These are phyloP conservation scores for Agrilus planipennis DNA, from an alignment of 1,140 invertebrate species.

Conservation along the genomic window DNA sequence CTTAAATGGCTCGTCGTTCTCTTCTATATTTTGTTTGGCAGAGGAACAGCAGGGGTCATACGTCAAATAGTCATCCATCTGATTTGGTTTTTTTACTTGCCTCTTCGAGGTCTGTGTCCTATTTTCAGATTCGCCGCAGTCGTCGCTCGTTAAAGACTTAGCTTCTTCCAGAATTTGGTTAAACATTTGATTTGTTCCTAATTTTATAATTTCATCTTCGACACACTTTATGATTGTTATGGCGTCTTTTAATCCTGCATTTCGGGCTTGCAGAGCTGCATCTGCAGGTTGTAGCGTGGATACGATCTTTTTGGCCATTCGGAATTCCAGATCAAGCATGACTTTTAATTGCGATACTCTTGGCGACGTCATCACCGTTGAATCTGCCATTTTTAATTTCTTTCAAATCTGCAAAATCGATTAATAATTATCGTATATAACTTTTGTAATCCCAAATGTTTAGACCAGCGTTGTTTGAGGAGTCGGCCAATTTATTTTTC, in stretches of 20 bases:
- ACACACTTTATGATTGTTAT: conserved; percentile 13
- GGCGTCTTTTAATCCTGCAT: conserved; percentile 14
- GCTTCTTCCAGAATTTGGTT: conserved; percentile 4
- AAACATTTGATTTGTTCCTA: conserved; percentile 4
- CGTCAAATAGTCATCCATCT: conserved; percentile 1
- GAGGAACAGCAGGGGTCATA: conserved; percentile 5
- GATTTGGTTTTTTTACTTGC: not conserved
- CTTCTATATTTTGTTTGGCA: conserved; percentile 15
- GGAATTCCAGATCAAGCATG: conserved; percentile 2
- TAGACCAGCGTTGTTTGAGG: conserved; percentile 1
- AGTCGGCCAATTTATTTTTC: conserved; percentile 7
- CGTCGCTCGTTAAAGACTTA: conserved; percentile 1
- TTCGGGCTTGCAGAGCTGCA: conserved; percentile 14
- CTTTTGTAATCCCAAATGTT: conserved; percentile 6
- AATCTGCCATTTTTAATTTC: conserved; percentile 7
- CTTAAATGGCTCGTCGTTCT: conserved; percentile 12
- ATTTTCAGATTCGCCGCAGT: not conserved
- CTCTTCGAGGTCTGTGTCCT: not conserved
- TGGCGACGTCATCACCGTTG: conserved; percentile 3
- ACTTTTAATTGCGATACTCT: conserved; percentile 1
- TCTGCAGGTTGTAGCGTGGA: conserved; percentile 19
- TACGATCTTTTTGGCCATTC: conserved; percentile 12
- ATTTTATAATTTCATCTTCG: conserved; percentile 4
- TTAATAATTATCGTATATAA: conserved; percentile 8
- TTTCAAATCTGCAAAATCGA: conserved; percentile 3